phyloP scores from a whole-genome alignment of 2,888 invertebrate genomes.

The Tetrapedia diversipes region DNA sequence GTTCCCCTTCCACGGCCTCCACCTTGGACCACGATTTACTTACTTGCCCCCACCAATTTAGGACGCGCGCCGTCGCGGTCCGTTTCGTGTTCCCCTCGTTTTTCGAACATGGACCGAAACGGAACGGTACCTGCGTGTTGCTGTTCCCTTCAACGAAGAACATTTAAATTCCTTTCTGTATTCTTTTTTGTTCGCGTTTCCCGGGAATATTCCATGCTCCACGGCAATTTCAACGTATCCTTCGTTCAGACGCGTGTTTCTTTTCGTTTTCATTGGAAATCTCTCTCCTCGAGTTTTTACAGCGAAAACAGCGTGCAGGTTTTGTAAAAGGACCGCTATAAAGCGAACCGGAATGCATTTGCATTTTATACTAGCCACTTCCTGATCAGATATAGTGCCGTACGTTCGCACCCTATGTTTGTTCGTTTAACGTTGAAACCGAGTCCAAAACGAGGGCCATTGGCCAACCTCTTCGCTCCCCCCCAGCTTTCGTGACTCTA shows the following conservation, averaged over 20 bases:
- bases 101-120: slow-evolving; percentile 11
- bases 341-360: neutral
- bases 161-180: neutral
- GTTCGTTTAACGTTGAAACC: neutral
- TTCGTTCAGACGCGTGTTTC: neutral
- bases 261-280: neutral
- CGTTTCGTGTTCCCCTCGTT: slow-evolving; percentile 42
- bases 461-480: slow-evolving; percentile 16
- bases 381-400: neutral
- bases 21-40: slow-evolving; percentile 28
- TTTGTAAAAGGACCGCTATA: neutral
- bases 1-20: slow-evolving; percentile 5
- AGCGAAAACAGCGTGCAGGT: neutral
- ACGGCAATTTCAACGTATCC: neutral
- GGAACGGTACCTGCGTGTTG: slow-evolving; percentile 41
- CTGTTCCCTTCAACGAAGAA: slow-evolving; percentile 10
- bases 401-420: neutral
- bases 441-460: slow-evolving; percentile 2
- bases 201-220: neutral
- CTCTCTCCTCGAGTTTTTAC: no score
- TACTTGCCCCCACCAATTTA: slow-evolving; percentile 11
- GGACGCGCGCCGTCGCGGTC: slow-evolving; percentile 32
- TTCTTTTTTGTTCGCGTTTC: neutral
- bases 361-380: neutral
- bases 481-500: slow-evolving; percentile 35